Evolutionary conservation across 2,113 vertebrate species (phyloP).

Genomic region (Zosterops pallidus): DNA sequence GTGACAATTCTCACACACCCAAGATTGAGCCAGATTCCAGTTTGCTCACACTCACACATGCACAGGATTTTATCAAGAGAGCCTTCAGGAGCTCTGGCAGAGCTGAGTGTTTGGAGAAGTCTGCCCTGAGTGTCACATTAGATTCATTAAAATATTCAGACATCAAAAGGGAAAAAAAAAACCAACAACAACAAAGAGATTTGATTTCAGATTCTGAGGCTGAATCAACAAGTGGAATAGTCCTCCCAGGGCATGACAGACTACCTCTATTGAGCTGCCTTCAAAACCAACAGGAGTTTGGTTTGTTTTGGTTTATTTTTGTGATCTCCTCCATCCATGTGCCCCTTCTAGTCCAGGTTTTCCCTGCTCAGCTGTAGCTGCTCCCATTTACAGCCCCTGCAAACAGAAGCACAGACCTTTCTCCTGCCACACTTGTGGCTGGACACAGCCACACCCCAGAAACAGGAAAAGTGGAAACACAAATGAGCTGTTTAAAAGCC

Average conservation of each 20-base stretch:
- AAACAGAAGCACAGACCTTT: neutral
- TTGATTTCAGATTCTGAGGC: neutral
- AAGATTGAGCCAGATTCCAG: neutral
- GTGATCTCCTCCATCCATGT: neutral
- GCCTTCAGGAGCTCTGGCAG: neutral
- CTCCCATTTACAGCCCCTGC: neutral
- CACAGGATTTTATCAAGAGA: neutral
- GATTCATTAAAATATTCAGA: neutral
- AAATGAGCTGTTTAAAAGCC: neutral
- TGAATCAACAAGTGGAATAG: neutral
- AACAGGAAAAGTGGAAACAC: neutral
- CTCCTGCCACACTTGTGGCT: neutral
- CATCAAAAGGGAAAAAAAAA: neutral
- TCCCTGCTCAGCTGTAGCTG: neutral
- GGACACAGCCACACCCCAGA: neutral
- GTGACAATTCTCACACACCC: neutral
- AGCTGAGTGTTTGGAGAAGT: neutral
- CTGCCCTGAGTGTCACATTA: neutral
- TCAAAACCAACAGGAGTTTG: neutral
- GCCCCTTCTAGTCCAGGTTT: neutral
- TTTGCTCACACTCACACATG: neutral
- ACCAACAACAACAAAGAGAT: neutral
- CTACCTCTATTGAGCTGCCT: neutral
- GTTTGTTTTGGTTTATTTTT: accelerated
- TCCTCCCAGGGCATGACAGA: neutral